Evolutionary conservation across 2,113 vertebrate genomes (phyloP), one percentile per base, ranked within the genome.

Genomic region (Siniperca chuatsi): DNA sequence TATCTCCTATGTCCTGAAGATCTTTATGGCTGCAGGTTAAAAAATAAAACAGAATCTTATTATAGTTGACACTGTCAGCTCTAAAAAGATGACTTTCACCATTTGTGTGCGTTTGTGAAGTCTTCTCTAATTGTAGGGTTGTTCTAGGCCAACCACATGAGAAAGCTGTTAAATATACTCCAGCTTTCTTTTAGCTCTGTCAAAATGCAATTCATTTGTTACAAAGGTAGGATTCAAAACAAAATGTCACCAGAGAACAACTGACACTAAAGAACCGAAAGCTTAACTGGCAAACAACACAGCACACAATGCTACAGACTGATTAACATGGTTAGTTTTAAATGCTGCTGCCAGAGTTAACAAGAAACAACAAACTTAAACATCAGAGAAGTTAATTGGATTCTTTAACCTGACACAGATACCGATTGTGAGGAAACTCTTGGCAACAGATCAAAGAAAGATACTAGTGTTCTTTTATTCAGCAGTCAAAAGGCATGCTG

Each of bases 181-280:
- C 33, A 57, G 75, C 29, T 61, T 48, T 64, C 57, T 62, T 78
- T 60, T 35, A 52, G n/a, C 18, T 73, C 15, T 50, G 57, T 69
- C 48, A 75, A 82, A 88, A 78, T 68, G 23, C 61, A 77, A 78
- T 79, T 79, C 35, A 67, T 67, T 48, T 79, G 75, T 75, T 18
- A 55, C 52, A 67, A 61, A 82, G 69, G 75, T 73, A 54, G 18
- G n/a, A 68, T 77, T 77, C 50, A 70, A 10, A 16, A 85, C 65
- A 61, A 87, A 79, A 75, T 61, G 50, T 57, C 40, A 74, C 52
- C 44, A 33, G 65, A 75, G 70, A 61, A 85, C 54, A 54, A 55
- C 8, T 55, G 35, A 71, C 58, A 54, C 46, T 23, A n/a, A 52
- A 40, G 40, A 81, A 72, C 15, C 46, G n/a, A 35, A 62, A 81